Conservation (phyloP, 2,797 vertebrate species). For the Mionectes olivaceus region DNA sequence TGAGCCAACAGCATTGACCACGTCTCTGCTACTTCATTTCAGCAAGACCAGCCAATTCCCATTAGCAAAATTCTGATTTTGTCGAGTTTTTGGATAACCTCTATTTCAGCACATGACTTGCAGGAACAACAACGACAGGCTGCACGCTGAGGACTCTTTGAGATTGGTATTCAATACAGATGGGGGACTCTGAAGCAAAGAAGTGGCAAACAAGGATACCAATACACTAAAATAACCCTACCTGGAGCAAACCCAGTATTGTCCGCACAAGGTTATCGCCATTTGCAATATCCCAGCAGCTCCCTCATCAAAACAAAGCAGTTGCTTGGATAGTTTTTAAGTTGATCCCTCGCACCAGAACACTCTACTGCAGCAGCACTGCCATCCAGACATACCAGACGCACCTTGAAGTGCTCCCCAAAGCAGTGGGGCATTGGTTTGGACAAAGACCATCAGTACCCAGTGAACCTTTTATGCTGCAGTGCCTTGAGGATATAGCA, state of each 20-base stretch:
- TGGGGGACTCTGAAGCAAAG: background rate
- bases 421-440: background rate
- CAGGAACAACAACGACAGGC: background rate
- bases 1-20: background rate
- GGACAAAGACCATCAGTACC: background rate
- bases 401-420: background rate
- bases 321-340: background rate
- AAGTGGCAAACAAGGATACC: background rate
- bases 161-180: background rate
- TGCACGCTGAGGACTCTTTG: background rate
- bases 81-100: background rate
- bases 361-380: background rate
- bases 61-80: slow-evolving; percentile 31
- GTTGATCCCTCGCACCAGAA: background rate
- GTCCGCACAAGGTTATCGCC: background rate
- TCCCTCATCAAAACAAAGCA: background rate
- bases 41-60: background rate
- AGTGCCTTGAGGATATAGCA: background rate
- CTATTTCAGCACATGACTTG: background rate
- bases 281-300: background rate
- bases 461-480: background rate
- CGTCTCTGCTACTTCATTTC: background rate
- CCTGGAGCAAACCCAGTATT: background rate
- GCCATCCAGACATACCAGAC: background rate
- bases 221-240: background rate